Percentiles rank a stretch among this genome's conserved stretches.
Evolutionary conservation across 2,888 invertebrate genomes (phyloP).

Genomic region (Protophormia terraenovae): DNA sequence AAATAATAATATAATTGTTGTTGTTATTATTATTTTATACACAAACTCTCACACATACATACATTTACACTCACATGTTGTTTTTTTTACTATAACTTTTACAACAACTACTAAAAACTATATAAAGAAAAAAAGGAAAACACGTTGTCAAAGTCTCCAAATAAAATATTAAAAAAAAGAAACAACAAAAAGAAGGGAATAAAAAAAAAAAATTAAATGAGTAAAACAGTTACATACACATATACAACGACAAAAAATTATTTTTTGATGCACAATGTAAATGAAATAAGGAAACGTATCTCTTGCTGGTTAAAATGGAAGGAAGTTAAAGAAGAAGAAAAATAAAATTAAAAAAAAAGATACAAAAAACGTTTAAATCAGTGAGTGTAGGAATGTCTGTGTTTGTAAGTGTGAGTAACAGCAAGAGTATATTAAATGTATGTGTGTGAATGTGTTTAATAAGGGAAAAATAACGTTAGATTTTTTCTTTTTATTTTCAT

Average conservation of each 20-base stretch:
- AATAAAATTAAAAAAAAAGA: background rate
- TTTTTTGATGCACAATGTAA: slow-evolving; percentile 36
- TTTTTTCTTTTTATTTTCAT: slow-evolving; percentile 11
- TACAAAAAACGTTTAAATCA: background rate
- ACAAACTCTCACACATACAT: background rate
- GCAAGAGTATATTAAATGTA: no score
- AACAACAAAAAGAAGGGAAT: background rate
- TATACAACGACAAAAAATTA: background rate
- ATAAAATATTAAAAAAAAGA: slow-evolving; percentile 20
- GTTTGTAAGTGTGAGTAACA: background rate
- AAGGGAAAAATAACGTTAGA: background rate
- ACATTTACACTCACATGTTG: background rate
- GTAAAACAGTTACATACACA: background rate
- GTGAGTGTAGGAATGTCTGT: background rate
- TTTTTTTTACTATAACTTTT: background rate
- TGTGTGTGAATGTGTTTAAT: background rate
- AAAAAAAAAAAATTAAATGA: slow-evolving; percentile 32
- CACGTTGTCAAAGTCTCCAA: slow-evolving; percentile 54
- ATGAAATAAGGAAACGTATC: slow-evolving; percentile 59
- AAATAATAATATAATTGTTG: slow-evolving; percentile 3
- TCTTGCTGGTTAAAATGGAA: slow-evolving; percentile 34
- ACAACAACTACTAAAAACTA: background rate
- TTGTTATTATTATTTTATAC: slow-evolving; percentile 7
- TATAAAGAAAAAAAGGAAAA: slow-evolving; percentile 7
- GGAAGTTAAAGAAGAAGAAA: slow-evolving; percentile 43